Percentiles rank a stretch among this genome's conserved stretches.
These are phyloP conservation scores for Chalcosyrphus nemorum DNA, from an alignment of 2,888 invertebrate genomes.

Conservation along the genomic window DNA sequence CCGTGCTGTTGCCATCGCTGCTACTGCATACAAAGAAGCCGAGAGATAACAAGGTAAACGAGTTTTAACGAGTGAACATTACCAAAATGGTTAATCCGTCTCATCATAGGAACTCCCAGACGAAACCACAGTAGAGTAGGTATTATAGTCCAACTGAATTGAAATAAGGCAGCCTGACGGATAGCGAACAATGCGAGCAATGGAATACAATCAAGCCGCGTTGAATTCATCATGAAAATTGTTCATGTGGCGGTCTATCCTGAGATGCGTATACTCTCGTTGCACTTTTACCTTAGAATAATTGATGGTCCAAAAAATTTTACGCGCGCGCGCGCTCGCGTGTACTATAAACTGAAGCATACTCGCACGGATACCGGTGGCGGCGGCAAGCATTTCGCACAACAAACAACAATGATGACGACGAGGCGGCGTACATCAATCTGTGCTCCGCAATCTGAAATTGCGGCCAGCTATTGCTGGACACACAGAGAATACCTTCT, in stretches of 20 bases:
- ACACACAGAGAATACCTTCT: constrained; percentile 37
- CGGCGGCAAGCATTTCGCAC: constrained; percentile 59
- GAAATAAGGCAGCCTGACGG: not conserved
- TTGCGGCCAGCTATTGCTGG: constrained; percentile 33
- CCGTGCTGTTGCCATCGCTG: not conserved
- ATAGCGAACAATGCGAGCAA: constrained; percentile 36
- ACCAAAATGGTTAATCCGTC: constrained; percentile 75
- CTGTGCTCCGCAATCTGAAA: constrained; percentile 28
- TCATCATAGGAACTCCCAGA: constrained; percentile 57
- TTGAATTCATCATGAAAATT: constrained; percentile 57
- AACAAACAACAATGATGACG: constrained; percentile 66
- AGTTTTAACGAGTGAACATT: constrained; percentile 75
- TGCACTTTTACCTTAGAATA: constrained; percentile 55
- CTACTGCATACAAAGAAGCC: constrained; percentile 15
- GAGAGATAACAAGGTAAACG: constrained; percentile 74
- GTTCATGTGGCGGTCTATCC: constrained; percentile 19
- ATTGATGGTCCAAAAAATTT: constrained; percentile 63
- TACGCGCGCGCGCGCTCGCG: constrained; percentile 59
- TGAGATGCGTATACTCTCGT: not conserved
- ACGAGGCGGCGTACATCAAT: constrained; percentile 69
- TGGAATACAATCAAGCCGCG: constrained; percentile 51
- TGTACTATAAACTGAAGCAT: constrained; percentile 62
- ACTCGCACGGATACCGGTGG: constrained; percentile 41
- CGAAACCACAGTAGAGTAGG: constrained; percentile 43
- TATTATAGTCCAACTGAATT: constrained; percentile 31